Evolutionary conservation across 2,888 invertebrate species (phyloP), one percentile per base, ranked within the genome.

Genomic region (Pyrgus malvae): DNA sequence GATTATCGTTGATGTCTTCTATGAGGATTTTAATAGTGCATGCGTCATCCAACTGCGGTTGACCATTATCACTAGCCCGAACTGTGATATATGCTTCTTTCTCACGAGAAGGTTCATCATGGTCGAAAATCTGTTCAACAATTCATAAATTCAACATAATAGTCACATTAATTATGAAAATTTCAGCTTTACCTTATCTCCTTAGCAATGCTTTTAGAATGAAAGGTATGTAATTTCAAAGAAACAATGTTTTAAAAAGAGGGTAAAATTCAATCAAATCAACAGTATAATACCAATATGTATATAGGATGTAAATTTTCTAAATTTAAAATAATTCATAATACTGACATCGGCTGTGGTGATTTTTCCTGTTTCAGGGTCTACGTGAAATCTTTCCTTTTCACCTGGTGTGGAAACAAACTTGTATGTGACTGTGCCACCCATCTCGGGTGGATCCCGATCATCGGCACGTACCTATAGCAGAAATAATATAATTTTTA

Each of bases 11-110:
- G 74, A 97, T 94, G 83, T 99, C 99, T 72, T 93, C 94, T 62
- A 98, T 95, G 60, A 94, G 93, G 51, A 98, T 96, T 90, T 95
- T 96, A 78, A 99, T 96, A 3, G 97, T 97, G 83, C 99, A 99
- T 51, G 97, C 96, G 70, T 98, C 98, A 67, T 97, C 97, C 48
- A 99, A 89, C 42, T 95, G 94, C 0, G 98, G 97, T 64, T 94
- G 93, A 0, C 98, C 99, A 78, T 98, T 96, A 85, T 99, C 99
- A 55, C 95, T 96, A 0, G 97, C 99, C 76, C 96, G 93, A 5
- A 98, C 96, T 25, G 97, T 97, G 45, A 97, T 92, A 72, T 96
- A 97, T 58, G 92, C 93, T 86, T 94, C 96, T 83, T 94, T 97
- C 83, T 94, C 95, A 71, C 95, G 91, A 37, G 93, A 92, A 5